Conservation (phyloP, 1,140 invertebrate species). For the Papilio aristodemus region DNA sequence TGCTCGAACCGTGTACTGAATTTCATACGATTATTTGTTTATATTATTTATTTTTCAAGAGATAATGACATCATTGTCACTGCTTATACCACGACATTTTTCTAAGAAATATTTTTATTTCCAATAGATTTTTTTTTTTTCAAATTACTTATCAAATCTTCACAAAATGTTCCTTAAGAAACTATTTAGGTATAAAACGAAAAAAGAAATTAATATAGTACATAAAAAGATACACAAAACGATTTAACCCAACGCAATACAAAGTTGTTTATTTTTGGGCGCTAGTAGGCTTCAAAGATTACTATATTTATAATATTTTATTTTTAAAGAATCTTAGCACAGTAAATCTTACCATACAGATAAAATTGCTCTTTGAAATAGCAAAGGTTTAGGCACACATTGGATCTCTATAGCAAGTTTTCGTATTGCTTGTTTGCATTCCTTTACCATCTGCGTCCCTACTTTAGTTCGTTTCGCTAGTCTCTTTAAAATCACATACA, state of each 20-base stretch:
- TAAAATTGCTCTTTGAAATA: neutral
- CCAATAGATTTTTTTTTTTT: too few relatives aligned
- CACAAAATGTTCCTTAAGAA: too few relatives aligned
- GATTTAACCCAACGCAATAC: too few relatives aligned
- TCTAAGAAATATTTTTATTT: too few relatives aligned
- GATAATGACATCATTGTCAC: neutral
- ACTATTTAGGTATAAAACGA: too few relatives aligned
- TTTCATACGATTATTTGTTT: neutral
- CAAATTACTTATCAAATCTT: too few relatives aligned
- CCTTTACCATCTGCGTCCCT: neutral
- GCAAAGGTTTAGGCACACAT: neutral
- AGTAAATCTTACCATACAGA: neutral
- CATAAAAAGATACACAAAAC: too few relatives aligned
- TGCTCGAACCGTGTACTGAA: neutral
- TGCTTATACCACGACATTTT: neutral
- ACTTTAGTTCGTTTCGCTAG: neutral
- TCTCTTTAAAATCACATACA: neutral
- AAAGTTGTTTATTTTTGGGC: too few relatives aligned
- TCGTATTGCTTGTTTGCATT: neutral
- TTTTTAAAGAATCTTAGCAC: neutral
- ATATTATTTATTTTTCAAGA: neutral
- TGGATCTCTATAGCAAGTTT: neutral
- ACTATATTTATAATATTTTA: too few relatives aligned
- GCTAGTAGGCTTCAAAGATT: too few relatives aligned
- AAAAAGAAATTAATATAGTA: too few relatives aligned